phyloP scores from a whole-genome alignment of 1,140 invertebrate genomes.

The Goniozus legneri region DNA sequence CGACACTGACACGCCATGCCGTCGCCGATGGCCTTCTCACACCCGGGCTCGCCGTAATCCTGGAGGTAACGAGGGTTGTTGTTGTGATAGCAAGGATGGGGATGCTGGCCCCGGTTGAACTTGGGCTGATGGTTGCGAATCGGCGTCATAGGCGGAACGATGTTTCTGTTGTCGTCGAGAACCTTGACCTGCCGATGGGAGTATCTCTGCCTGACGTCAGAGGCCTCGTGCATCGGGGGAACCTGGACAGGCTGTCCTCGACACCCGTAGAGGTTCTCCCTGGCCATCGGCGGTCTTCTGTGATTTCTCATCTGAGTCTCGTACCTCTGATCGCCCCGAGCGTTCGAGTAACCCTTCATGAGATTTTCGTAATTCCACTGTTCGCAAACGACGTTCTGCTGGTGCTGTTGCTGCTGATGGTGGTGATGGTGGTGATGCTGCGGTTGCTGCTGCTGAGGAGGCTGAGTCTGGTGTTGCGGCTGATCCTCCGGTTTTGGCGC shows the following conservation, averaged over 20 bases:
- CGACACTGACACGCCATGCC: conserved; percentile 69
- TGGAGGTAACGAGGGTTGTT: conserved; percentile 36
- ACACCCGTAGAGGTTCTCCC: conserved; percentile 33
- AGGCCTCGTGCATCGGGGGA: conserved; percentile 36
- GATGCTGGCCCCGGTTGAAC: conserved; percentile 27
- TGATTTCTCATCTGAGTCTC: conserved; percentile 25
- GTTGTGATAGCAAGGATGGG: conserved; percentile 18
- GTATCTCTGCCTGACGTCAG: conserved; percentile 42
- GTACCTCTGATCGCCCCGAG: conserved; percentile 36
- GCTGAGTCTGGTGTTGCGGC: conserved; percentile 45
- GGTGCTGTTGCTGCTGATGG: conserved; percentile 42
- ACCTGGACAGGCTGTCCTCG: conserved; percentile 17
- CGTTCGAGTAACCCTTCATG: too few species aligned
- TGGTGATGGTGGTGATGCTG: conserved; percentile 42
- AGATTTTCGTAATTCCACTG: too few species aligned
- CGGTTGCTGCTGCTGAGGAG: conserved; percentile 43
- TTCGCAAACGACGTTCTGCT: conserved; percentile 31
- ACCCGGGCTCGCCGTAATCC: conserved; percentile 38
- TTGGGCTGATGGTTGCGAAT: conserved; percentile 30
- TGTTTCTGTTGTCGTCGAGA: conserved; percentile 51
- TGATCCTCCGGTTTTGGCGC: conserved; percentile 48
- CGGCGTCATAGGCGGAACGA: conserved; percentile 33
- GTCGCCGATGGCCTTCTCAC: conserved; percentile 40
- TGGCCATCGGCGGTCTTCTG: conserved; percentile 26
- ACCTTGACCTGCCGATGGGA: conserved; percentile 47